phyloP scores from a whole-genome alignment of 2,113 vertebrate genomes.

The Alectura lathami region DNA sequence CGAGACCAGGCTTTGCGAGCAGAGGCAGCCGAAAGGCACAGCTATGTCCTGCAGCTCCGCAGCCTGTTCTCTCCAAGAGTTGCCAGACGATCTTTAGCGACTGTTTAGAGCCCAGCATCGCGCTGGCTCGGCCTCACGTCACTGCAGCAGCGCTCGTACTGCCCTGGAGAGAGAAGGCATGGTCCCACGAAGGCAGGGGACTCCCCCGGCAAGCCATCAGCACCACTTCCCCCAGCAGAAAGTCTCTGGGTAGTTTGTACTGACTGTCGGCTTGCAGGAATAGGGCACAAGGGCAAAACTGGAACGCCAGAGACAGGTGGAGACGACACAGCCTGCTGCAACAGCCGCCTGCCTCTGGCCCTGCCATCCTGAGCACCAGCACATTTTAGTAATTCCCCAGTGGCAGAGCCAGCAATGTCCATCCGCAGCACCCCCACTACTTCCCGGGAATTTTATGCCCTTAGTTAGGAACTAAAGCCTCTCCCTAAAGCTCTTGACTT shows the following conservation, averaged over 20 bases:
- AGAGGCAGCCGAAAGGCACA: neutral
- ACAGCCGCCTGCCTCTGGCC: neutral
- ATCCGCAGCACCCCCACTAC: neutral
- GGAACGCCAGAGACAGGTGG: neutral
- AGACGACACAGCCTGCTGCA: neutral
- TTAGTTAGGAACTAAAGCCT: neutral
- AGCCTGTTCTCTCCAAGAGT: neutral
- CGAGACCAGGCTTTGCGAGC: fast-evolving
- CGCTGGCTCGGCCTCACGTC: fast-evolving
- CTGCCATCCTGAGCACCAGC: neutral
- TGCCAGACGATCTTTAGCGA: neutral
- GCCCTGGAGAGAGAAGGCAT: neutral
- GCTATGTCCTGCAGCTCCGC: neutral
- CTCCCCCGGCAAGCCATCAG: neutral
- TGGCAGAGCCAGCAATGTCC: neutral
- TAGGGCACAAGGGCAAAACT: neutral
- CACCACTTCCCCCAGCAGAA: neutral
- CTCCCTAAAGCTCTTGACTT: neutral
- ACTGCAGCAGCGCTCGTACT: neutral
- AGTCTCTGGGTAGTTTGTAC: neutral
- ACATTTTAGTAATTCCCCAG: neutral
- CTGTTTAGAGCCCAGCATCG: fast-evolving
- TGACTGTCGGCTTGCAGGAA: neutral
- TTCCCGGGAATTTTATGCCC: neutral
- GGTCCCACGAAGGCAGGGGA: neutral